Conservation (phyloP, 1,140 invertebrate genomes). For the Latrodectus geometricus region DNA sequence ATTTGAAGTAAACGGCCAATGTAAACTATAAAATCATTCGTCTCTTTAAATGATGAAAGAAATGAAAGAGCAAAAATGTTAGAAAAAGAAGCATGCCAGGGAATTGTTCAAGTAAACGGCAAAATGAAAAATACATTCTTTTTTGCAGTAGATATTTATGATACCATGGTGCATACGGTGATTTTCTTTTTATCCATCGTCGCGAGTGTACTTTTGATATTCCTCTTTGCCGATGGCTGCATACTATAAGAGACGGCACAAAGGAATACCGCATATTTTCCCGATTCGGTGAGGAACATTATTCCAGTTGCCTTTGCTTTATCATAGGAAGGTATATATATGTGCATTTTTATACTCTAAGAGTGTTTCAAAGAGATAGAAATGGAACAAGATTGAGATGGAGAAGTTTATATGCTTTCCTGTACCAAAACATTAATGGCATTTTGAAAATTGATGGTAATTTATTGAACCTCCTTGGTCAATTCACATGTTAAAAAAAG, state of each 20-base stretch:
- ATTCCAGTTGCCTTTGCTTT: not conserved
- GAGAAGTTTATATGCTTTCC: not conserved
- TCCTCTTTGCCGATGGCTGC: not conserved
- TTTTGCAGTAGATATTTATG: constrained; percentile 29
- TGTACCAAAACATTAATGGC: not conserved
- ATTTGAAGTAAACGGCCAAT: no score
- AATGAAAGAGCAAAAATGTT: not conserved
- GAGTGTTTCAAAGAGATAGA: not conserved
- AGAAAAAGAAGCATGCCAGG: not conserved
- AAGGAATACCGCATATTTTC: not conserved
- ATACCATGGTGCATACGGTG: constrained; percentile 10
- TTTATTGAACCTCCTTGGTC: not conserved
- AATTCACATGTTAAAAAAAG: not conserved
- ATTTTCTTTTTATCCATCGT: not conserved
- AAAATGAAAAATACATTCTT: constrained; percentile 19
- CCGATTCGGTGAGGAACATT: not conserved
- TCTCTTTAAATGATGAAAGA: no score
- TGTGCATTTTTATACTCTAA: not conserved
- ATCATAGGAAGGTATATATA: not conserved
- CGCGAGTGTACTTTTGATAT: constrained; percentile 9
- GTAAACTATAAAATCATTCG: no score
- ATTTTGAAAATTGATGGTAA: not conserved
- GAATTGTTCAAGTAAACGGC: not conserved
- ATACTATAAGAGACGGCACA: not conserved
- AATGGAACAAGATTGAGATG: not conserved